These are phyloP conservation scores for Drosophila kepulauana DNA, from an alignment of 1,140 invertebrate species.

Conservation along the genomic window DNA sequence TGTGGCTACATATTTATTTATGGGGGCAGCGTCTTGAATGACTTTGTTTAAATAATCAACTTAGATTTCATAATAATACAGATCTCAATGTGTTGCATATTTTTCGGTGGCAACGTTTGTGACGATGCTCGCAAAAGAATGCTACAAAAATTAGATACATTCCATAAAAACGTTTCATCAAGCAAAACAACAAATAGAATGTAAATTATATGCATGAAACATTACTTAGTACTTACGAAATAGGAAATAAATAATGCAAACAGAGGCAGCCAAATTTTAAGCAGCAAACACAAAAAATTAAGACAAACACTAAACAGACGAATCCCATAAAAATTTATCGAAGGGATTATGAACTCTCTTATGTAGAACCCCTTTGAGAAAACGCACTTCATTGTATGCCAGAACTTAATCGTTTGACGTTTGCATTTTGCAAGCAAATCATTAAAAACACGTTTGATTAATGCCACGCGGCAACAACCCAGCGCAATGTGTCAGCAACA, in stretches of 20 bases:
- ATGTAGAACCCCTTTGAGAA: background rate
- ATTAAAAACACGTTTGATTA: slow-evolving; percentile 1
- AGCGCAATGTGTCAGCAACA: background rate
- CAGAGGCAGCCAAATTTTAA: background rate
- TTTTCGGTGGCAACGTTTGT: background rate
- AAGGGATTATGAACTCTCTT: background rate
- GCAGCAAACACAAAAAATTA: background rate
- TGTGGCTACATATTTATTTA: no score
- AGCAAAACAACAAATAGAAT: no score
- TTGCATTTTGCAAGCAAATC: background rate
- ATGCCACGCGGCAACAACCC: background rate
- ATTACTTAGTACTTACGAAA: background rate
- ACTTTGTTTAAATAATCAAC: no score
- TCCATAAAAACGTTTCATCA: no score
- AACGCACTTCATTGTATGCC: background rate
- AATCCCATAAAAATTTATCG: slow-evolving; percentile 7
- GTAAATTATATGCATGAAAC: background rate
- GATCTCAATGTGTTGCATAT: background rate
- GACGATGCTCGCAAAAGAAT: background rate
- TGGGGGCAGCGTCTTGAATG: no score
- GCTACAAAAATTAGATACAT: background rate
- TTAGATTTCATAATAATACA: background rate
- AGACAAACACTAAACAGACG: background rate
- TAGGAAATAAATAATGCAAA: no score
- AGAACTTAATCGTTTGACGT: background rate